Percentiles rank a stretch among this genome's conserved stretches.
Evolutionary conservation across 2,797 vertebrate genomes (phyloP).

Genomic region (Enteromius unitaeniatus): DNA sequence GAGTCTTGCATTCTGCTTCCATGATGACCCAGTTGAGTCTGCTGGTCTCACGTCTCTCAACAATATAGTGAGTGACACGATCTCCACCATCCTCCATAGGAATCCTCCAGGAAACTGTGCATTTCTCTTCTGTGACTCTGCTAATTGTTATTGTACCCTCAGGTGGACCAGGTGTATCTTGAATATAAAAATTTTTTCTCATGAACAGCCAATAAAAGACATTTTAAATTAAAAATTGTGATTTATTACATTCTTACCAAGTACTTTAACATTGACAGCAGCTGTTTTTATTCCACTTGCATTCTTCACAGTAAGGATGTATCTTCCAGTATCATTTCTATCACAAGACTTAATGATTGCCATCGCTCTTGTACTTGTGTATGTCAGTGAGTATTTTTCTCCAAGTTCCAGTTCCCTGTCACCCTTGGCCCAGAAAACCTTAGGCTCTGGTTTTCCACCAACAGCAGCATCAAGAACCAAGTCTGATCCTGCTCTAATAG

Average conservation of each 20-base stretch:
- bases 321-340: constrained; percentile 92
- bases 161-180: constrained; percentile 94
- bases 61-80: constrained; percentile 87
- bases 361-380: constrained; percentile 92
- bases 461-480: constrained; percentile 93
- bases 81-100: constrained; percentile 95
- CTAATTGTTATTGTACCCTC: constrained; percentile 87
- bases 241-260: constrained; percentile 81
- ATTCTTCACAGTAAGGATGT: constrained; percentile 92
- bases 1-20: constrained; percentile 92
- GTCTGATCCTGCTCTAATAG: constrained; percentile 90
- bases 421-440: constrained; percentile 97
- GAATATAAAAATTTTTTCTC: constrained; percentile 23
- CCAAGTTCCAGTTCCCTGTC: constrained; percentile 92
- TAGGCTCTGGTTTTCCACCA: constrained; percentile 98
- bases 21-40: constrained; percentile 96
- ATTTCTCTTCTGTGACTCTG: constrained; percentile 97
- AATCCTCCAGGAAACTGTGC: constrained; percentile 92
- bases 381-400: constrained; percentile 96
- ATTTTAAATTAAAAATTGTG: neutral
- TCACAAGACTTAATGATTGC: constrained; percentile 96
- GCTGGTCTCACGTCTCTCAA: constrained; percentile 97
- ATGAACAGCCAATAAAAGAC: neutral
- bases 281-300: constrained; percentile 91
- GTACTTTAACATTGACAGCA: constrained; percentile 92